Percentiles rank a stretch among this genome's conserved stretches.
phyloP scores from a whole-genome alignment of 2,888 invertebrate genomes.

The Andrena minutula region DNA sequence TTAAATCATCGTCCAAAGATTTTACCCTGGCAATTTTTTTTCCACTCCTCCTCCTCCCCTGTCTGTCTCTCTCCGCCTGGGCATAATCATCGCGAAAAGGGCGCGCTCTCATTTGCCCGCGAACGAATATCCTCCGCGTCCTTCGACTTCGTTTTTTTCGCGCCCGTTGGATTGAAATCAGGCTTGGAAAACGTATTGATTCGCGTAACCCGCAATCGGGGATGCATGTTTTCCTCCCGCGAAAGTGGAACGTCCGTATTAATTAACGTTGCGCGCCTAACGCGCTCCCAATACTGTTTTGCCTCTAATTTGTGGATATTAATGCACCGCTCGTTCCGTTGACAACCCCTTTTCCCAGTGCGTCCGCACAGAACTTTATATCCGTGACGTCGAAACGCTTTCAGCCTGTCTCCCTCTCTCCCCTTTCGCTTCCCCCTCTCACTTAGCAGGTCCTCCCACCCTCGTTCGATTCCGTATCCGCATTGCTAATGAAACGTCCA shows the following conservation, averaged over 20 bases:
- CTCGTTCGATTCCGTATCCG: slow-evolving; percentile 66
- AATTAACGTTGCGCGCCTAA: slow-evolving; percentile 37
- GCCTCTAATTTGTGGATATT: slow-evolving; percentile 27
- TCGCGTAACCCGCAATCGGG: slow-evolving; percentile 25
- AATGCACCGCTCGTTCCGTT: slow-evolving; percentile 19
- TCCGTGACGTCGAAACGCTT: slow-evolving; percentile 56
- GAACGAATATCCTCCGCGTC: neutral
- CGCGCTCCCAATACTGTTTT: slow-evolving; percentile 6
- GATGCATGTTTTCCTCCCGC: neutral
- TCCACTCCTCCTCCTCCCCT: too few species aligned
- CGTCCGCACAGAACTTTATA: slow-evolving; percentile 48
- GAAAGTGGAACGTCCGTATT: slow-evolving; percentile 43
- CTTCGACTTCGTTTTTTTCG: neutral
- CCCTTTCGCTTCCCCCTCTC: slow-evolving; percentile 1
- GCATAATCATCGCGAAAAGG: slow-evolving; percentile 28
- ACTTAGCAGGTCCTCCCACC: slow-evolving; percentile 26
- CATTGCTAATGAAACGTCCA: slow-evolving; percentile 75
- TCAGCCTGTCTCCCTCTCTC: slow-evolving; percentile 31
- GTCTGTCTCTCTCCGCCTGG: neutral
- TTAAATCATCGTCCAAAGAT: slow-evolving; percentile 55
- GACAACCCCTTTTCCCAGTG: slow-evolving; percentile 29
- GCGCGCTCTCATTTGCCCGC: slow-evolving; percentile 25
- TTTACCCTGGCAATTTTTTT: neutral
- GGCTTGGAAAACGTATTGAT: slow-evolving; percentile 26
- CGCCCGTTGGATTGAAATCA: neutral